A percentile compares a stretch with the other conserved stretches of the same genome.
phyloP scores from a whole-genome alignment of 2,888 invertebrate species.

The Chrysina gloriosa region DNA sequence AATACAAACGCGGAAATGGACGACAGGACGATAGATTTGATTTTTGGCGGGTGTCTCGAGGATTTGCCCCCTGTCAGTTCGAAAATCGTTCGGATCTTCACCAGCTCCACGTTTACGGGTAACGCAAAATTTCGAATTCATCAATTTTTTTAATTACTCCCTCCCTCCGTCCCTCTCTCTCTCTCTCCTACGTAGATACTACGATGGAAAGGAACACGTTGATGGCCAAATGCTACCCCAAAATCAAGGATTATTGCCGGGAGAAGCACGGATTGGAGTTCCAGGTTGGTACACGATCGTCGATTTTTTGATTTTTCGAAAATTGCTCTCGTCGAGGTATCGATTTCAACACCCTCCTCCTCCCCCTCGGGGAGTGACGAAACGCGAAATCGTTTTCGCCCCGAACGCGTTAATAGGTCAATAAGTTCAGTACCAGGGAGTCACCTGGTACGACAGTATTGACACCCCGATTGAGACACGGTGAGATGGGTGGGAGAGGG shows the following conservation, averaged over 20 bases:
- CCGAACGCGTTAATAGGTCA: conserved; percentile 11
- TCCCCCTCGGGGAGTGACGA: no score
- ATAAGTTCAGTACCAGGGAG: conserved; percentile 43
- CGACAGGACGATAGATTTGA: conserved; percentile 89
- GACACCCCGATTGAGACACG: conserved; percentile 41
- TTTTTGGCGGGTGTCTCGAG: conserved; percentile 89
- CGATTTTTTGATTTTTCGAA: neutral
- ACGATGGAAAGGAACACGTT: conserved; percentile 96
- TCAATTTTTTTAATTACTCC: neutral
- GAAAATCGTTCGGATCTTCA: conserved; percentile 97
- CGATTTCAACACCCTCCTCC: neutral
- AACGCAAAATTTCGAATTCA: conserved; percentile 49
- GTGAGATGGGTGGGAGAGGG: neutral
- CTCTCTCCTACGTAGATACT: conserved; percentile 76
- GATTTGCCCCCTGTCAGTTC: conserved; percentile 95
- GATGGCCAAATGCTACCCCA: conserved; percentile 98
- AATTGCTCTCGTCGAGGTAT: neutral
- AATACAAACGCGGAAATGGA: no score
- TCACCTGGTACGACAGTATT: conserved; percentile 49
- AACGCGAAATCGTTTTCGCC: neutral
- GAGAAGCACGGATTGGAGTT: conserved; percentile 98
- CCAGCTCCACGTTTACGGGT: conserved; percentile 99
- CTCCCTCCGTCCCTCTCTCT: no score
- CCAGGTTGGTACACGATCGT: conserved; percentile 74
- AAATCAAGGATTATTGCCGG: conserved; percentile 95